Base-by-base conservation (phyloP, 2,113 vertebrate genomes). In the Drymodes brunneopygia region DNA sequence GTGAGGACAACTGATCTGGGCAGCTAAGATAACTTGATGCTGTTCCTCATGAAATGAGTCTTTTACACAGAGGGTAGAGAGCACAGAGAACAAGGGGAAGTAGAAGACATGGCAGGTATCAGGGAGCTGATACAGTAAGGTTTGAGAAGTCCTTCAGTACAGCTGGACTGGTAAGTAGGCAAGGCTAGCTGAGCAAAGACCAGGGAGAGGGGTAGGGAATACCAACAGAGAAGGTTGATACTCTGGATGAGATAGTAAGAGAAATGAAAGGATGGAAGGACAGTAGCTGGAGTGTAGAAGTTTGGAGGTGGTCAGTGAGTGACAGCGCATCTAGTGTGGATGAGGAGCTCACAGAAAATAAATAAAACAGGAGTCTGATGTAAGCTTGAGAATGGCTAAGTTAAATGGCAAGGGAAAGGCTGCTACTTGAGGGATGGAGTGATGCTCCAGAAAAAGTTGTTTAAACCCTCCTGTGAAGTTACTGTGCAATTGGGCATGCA, bases 401-500 rank as follows among this genome's bases (percentile, higher is more conserved):
- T 54, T n/a, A 81, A 75, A 75, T 0, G 14, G 31, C 69, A 77
- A 88, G 25, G 44, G 51, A 79, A 91, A 91, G 22, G 73, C 53
- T 60, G 72, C 83, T 53, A 89, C 83, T 82, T 87, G 77, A 81
- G 48, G 2, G 16, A 91, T 17, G 48, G 47, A 14, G 38, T 2
- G 8, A 54, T 0, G 2, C 75, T 73, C 69, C 86, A 88, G 50
- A 69, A 81, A 60, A 86, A n/a, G 51, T 12, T 71, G 42, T 60
- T 92, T 56, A 86, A 89, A 88, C 36, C 31, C 64, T 86, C 44
- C 69, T 89, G 77, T 72, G 72, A 83, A 84, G 57, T 71, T 92
- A 88, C 28, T 91, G 91, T 94, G 80, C 91, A 96, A 92, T 27
- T 86, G 88, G 69, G 53, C 92, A 96, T 96, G 95, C 96, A 96